These are phyloP conservation scores for Chrysocyon brachyurus DNA, from an alignment of 2,797 vertebrate species.

Conservation along the genomic window DNA sequence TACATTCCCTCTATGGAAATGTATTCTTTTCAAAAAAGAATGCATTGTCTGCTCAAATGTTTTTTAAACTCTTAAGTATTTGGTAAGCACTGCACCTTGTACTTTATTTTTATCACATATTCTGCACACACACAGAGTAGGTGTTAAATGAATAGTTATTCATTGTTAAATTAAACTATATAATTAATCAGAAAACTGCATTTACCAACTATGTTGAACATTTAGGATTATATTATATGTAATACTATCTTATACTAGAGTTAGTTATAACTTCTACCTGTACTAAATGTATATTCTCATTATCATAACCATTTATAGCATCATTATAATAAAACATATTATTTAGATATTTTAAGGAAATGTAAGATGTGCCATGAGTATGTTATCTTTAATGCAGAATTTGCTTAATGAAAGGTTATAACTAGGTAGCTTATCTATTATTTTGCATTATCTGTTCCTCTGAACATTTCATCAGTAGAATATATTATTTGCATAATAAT, in stretches of 20 bases:
- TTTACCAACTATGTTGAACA: background rate
- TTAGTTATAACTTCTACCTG: slow-evolving; percentile 48
- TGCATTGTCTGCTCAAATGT: slow-evolving; percentile 16
- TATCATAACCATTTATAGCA: slow-evolving; percentile 4
- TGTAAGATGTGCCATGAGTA: background rate
- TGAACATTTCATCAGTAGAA: slow-evolving; percentile 50
- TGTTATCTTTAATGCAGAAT: background rate
- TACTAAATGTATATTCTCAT: slow-evolving; percentile 44
- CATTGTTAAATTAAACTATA: slow-evolving; percentile 59
- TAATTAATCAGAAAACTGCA: slow-evolving; percentile 61
- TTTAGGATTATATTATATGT: slow-evolving; percentile 11
- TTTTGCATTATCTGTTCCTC: slow-evolving; percentile 44
- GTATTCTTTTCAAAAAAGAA: slow-evolving; percentile 34
- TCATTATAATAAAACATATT: slow-evolving; percentile 51
- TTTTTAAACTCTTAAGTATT: slow-evolving; percentile 11
- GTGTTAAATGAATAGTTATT: slow-evolving; percentile 66
- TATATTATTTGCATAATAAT: slow-evolving; percentile 72
- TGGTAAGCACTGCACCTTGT: background rate
- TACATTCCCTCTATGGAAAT: background rate
- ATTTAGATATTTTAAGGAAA: slow-evolving; percentile 22
- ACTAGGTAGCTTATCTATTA: slow-evolving; percentile 28
- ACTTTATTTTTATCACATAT: slow-evolving; percentile 63
- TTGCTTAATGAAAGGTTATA: slow-evolving; percentile 59
- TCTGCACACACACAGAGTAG: slow-evolving; percentile 8
- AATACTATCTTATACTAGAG: slow-evolving; percentile 4